These are phyloP conservation scores for Aulostomus chinensis DNA, from an alignment of 2,797 vertebrate species.

Conservation along the genomic window DNA sequence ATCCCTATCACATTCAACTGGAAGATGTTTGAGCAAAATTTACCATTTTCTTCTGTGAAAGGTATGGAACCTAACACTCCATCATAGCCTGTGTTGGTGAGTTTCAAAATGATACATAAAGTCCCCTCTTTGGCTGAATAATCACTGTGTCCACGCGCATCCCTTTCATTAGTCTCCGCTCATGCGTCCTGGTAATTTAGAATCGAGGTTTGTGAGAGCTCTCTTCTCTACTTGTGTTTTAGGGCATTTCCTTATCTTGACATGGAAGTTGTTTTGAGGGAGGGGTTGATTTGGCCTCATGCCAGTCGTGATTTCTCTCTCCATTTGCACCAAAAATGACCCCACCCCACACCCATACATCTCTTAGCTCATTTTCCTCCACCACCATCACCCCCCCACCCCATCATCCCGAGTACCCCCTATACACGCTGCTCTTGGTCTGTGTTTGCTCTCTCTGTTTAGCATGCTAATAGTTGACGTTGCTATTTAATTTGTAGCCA, in stretches of 20 bases:
- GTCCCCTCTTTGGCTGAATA: too few relatives aligned
- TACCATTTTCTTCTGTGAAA: too few relatives aligned
- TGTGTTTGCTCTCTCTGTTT: slow-evolving; percentile 43
- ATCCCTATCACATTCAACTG: too few relatives aligned
- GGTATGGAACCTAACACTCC: too few relatives aligned
- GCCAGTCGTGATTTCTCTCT: slow-evolving; percentile 75
- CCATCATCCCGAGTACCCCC: slow-evolving; percentile 45
- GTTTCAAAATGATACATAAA: too few relatives aligned
- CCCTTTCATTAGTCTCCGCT: too few relatives aligned
- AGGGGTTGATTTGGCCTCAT: slow-evolving; percentile 72
- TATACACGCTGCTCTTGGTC: slow-evolving; percentile 56
- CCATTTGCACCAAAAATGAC: slow-evolving; percentile 75
- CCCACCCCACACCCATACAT: slow-evolving; percentile 27
- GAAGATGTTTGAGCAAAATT: too few relatives aligned
- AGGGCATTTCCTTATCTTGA: slow-evolving; percentile 66
- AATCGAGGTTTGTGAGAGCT: slow-evolving; percentile 30
- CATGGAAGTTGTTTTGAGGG: slow-evolving; percentile 77
- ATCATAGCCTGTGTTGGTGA: too few relatives aligned
- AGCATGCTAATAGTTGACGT: slow-evolving; percentile 58
- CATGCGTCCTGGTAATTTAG: slow-evolving; percentile 48
- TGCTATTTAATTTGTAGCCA: slow-evolving; percentile 70
- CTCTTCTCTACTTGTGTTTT: slow-evolving; percentile 41
- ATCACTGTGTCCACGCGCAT: too few relatives aligned
- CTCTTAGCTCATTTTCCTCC: slow-evolving; percentile 35
- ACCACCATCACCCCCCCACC: slow-evolving; percentile 34